Evolutionary conservation across 1,140 invertebrate species (phyloP).

Genomic region (Microplitis mediator): DNA sequence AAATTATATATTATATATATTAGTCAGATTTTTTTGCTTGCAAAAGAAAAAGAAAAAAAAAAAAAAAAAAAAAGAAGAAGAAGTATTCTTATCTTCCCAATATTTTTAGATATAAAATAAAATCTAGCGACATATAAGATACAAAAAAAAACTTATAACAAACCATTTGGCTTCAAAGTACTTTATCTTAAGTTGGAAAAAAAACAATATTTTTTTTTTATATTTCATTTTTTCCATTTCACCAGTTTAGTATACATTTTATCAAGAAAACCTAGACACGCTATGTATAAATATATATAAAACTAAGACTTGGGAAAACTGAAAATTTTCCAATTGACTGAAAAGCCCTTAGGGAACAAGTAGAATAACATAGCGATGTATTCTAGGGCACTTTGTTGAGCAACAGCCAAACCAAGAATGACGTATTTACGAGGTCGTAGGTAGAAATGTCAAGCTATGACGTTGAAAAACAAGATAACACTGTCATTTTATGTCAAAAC

Average conservation of each 20-base stretch:
- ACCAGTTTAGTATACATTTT: too few species aligned
- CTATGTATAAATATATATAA: background rate
- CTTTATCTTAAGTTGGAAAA: too few species aligned
- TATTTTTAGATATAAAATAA: too few species aligned
- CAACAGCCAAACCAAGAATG: conserved; percentile 15
- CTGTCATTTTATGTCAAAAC: conserved; percentile 5
- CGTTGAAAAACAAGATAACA: conserved; percentile 39
- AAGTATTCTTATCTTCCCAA: too few species aligned
- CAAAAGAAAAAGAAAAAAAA: too few species aligned
- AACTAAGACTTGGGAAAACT: too few species aligned
- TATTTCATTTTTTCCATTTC: background rate
- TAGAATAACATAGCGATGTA: conserved; percentile 25
- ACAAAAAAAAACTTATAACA: too few species aligned
- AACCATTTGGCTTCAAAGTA: background rate
- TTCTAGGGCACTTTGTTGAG: conserved; percentile 33
- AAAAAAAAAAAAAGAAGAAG: too few species aligned
- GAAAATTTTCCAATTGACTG: background rate
- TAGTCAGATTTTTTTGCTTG: too few species aligned
- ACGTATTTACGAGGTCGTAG: conserved; percentile 36
- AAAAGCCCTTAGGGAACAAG: background rate
- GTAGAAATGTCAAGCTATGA: conserved; percentile 7
- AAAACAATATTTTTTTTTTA: background rate
- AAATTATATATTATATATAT: background rate
- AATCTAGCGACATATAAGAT: too few species aligned
- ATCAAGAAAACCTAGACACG: background rate